These are phyloP conservation scores for Brevipalpus yothersi DNA, from an alignment of 1,140 invertebrate genomes.

Conservation along the genomic window DNA sequence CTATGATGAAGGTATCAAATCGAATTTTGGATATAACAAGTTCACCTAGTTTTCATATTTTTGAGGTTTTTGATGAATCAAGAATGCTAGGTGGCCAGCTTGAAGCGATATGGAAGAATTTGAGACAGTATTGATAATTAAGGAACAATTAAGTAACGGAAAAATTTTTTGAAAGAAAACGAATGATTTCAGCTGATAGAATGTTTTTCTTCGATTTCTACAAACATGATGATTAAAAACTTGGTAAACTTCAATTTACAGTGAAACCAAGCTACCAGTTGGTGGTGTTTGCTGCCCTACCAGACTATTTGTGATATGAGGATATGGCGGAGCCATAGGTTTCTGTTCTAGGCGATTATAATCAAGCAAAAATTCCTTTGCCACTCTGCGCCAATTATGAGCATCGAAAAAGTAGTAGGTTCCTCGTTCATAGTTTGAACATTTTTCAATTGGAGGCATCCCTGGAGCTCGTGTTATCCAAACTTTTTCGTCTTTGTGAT, in stretches of 20 bases:
- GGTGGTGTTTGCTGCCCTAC: background rate
- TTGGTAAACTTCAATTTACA: background rate
- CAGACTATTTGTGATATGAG: background rate
- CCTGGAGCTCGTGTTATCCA: constrained; percentile 96
- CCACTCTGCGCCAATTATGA: constrained; percentile 64
- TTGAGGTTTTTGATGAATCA: too few relatives aligned
- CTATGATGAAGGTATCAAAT: too few relatives aligned
- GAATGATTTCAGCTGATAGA: too few relatives aligned
- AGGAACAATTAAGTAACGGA: too few relatives aligned
- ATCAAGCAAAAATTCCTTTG: constrained; percentile 88
- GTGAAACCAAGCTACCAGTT: background rate
- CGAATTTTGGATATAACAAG: too few relatives aligned
- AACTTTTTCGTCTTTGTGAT: constrained; percentile 93
- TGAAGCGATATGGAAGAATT: too few relatives aligned
- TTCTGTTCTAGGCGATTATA: constrained; percentile 87
- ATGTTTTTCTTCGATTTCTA: background rate
- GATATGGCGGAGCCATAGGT: constrained; percentile 22
- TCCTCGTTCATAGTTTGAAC: constrained; percentile 77
- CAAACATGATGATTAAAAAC: background rate
- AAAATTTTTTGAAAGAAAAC: too few relatives aligned
- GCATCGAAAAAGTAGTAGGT: constrained; percentile 98
- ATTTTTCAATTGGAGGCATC: constrained; percentile 72
- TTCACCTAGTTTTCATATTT: too few relatives aligned
- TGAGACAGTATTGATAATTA: too few relatives aligned
- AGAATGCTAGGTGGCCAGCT: too few relatives aligned